Evolutionary conservation across 2,888 invertebrate genomes (phyloP), one percentile per base, ranked within the genome.

Genomic region (Rhagonycha lutea): DNA sequence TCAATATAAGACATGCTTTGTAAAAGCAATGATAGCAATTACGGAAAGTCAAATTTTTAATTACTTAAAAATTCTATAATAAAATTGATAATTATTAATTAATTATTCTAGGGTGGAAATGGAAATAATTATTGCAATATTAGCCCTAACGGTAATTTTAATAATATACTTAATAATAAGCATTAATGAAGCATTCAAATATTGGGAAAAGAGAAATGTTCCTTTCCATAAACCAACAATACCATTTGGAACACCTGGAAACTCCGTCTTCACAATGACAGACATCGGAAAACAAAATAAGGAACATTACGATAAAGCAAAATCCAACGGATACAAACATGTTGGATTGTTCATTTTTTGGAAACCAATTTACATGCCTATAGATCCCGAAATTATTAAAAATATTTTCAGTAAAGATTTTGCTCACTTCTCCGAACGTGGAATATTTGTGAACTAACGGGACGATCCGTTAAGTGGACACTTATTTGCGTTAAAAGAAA

Each of bases 341-440:
- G 10, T 11, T 12, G 69, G 69, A n/a, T n/a, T 47, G 1, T 69
- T 24, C n/a, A 32, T 68, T 47, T 24, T 47, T 69, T 26, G 18
- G 14, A 65, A 65, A 18, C 63, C 81, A 0, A 69, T 74, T 7
- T 81, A 79, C 61, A 3, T 82, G 2, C 77, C 79, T 0, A 32
- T 78, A 1, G 77, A 81, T 67, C 65, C 74, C 2, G 77, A 81
- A 11, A 73, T 72, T 7, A 67, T 82, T 14, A 82, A 82, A 72
- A 87, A 88, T 62, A 86, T 92, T 23, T 82, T 92, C 80, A 89
- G 89, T 47, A 90, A 89, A 78, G 92, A 92, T 80, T 92, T 91
- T 78, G 86, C 86, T 7, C 86, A 90, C 82, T 92, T 92, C 77
- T 89, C 90, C 82, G 91, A 92, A 73, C 90, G 92, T 68, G 92